Evolutionary conservation across 1,140 invertebrate genomes (phyloP), one percentile per base, ranked within the genome.

Genomic region (Epicauta chinensis): DNA sequence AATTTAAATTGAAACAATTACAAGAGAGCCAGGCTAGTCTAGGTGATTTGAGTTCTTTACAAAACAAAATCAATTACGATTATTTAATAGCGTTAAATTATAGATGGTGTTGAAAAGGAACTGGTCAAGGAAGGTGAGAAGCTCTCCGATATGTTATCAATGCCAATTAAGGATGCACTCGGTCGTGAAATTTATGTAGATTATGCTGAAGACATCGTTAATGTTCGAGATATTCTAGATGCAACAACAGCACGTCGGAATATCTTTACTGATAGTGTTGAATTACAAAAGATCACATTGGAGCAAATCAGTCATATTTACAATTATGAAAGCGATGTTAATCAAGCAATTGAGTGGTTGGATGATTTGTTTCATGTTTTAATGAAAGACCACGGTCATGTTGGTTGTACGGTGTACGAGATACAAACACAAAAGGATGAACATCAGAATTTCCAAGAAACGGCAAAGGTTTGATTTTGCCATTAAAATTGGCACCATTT

Each of bases 161-260:
- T 88, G 74, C 86, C 86, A 7, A 79, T 89, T 35, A 89, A 89
- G 71, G 86, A 89, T 70, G 84, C 86, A 0, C 72, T 86, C 44
- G 84, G 85, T 14, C 75, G 83, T 53, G 86, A 88, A 66, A 76
- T 89, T 59, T 72, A 75, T 11, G 77, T 87, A 5, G 81, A 89
- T 73, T 88, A 87, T 55, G 78, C 76, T 16, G 75, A 77, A 60
- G 84, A 88, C 58, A 86, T 87, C 15, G 73, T 80, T 23, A 84
- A 87, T 62, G 77, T 89, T 32, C 75, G 79, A 46, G 81, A 84
- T 56, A 79, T 84, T 51, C 67, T 89, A 54, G 82, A 80, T 62
- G 73, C 80, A 44, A 83, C 81, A 4, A 76, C 75, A 32, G 79
- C 79, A 5, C 64, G 84, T 44, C 79, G 78, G 53, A 82, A 81